Conservation (phyloP, 2,797 vertebrate species). For the Phalloptychus januarius region DNA sequence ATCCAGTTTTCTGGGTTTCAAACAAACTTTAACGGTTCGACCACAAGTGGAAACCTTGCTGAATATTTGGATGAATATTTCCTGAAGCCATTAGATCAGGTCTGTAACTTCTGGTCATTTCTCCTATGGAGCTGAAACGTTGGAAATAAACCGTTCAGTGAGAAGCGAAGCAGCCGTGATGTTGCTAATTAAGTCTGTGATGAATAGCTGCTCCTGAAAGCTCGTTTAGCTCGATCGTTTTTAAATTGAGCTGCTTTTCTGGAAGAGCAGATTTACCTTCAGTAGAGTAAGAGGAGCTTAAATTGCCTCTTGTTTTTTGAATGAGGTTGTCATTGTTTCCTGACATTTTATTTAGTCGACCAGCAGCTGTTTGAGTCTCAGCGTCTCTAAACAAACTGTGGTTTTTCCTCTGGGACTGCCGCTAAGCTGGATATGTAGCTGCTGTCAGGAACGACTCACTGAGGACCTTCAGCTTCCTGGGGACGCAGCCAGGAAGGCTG, state of each 20-base stretch:
- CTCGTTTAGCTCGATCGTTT: slow-evolving; percentile 44
- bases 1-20: neutral
- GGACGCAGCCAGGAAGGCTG: neutral
- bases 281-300: slow-evolving; percentile 28
- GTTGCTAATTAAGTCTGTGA: slow-evolving; percentile 57
- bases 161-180: slow-evolving; percentile 26
- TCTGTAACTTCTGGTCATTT: neutral
- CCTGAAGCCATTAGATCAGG: neutral
- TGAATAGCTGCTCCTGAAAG: slow-evolving; percentile 28
- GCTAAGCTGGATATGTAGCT: slow-evolving; percentile 41
- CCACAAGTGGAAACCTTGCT: neutral
- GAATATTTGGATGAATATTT: neutral
- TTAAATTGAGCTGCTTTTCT: slow-evolving; percentile 28
- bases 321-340: slow-evolving; percentile 39
- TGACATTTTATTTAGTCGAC: slow-evolving; percentile 28
- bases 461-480: neutral
- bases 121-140: slow-evolving; percentile 32
- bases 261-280: slow-evolving; percentile 19
- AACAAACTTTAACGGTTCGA: neutral
- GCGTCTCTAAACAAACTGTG: slow-evolving; percentile 37
- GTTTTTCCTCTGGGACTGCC: slow-evolving; percentile 32
- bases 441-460: slow-evolving; percentile 14
- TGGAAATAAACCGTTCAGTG: slow-evolving; percentile 41
- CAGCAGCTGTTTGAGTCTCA: slow-evolving; percentile 41
- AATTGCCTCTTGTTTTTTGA: slow-evolving; percentile 29